Percentiles rank a stretch among this genome's conserved stretches.
Evolutionary conservation across 1,140 invertebrate genomes (phyloP).

Genomic region (Lycorma delicatula): DNA sequence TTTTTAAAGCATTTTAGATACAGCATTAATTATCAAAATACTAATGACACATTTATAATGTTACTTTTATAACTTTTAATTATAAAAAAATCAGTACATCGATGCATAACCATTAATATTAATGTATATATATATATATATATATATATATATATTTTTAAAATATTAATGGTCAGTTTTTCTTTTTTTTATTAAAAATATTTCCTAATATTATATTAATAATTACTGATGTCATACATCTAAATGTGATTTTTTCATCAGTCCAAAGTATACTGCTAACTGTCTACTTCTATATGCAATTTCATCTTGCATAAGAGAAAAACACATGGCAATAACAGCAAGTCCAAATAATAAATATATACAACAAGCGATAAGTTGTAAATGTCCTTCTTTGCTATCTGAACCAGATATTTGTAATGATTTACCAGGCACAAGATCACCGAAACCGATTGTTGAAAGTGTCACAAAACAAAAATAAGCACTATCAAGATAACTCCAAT

Average conservation of each 20-base stretch:
- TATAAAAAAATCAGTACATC: too few species aligned
- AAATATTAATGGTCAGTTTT: too few species aligned
- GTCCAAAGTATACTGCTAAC: slow-evolving; percentile 51
- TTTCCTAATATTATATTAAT: too few species aligned
- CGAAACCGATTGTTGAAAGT: slow-evolving; percentile 77
- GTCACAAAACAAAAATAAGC: slow-evolving; percentile 85
- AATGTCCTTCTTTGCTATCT: slow-evolving; percentile 44
- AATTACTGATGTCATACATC: slow-evolving; percentile 17
- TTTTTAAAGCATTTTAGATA: too few species aligned
- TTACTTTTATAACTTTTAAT: too few species aligned
- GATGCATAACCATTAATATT: too few species aligned
- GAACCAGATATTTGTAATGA: slow-evolving; percentile 44
- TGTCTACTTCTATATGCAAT: slow-evolving; percentile 64
- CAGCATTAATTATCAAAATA: too few species aligned
- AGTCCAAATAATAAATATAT: slow-evolving; percentile 80
- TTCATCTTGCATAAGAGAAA: slow-evolving; percentile 85
- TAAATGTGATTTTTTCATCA: slow-evolving; percentile 26
- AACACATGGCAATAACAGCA: slow-evolving; percentile 85
- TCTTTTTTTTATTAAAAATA: too few species aligned
- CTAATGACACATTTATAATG: too few species aligned
- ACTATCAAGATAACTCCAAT: slow-evolving; percentile 73
- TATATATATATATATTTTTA: too few species aligned
- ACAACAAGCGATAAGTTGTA: slow-evolving; percentile 64
- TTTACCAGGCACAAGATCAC: slow-evolving; percentile 62
- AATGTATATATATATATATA: too few species aligned